Percentiles rank a stretch among this genome's conserved stretches.
phyloP scores from a whole-genome alignment of 2,797 vertebrate genomes.

The Peromyscus attwateri region DNA sequence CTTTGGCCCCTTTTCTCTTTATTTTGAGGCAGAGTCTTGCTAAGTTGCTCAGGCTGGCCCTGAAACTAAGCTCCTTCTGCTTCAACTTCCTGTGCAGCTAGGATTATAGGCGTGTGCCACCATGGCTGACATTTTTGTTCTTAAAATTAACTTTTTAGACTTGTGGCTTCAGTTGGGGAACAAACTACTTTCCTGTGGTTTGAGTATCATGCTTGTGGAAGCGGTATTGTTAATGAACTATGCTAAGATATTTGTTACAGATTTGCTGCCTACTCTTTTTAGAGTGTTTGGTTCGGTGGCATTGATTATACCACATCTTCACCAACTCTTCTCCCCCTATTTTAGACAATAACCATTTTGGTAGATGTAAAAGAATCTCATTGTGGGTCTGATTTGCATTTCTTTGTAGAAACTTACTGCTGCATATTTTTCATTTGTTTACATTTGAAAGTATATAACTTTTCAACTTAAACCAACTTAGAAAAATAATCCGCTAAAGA shows the following conservation, averaged over 20 bases:
- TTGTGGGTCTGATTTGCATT: conserved; percentile 45
- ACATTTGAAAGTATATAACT: not conserved
- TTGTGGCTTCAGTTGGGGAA: conserved; percentile 7
- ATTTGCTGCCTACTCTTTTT: not conserved
- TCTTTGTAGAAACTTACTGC: conserved; percentile 13
- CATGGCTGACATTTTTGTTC: not conserved
- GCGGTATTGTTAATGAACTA: not conserved
- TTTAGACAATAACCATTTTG: not conserved
- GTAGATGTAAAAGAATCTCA: not conserved
- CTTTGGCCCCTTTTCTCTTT: not conserved
- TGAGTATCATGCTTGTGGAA: conserved; percentile 9
- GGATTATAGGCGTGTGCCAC: not conserved
- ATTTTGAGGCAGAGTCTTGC: not conserved
- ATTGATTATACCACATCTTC: not conserved
- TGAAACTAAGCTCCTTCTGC: not conserved
- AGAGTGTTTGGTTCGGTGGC: not conserved
- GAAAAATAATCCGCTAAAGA: not conserved
- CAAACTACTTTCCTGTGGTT: not conserved
- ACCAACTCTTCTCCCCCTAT: not conserved
- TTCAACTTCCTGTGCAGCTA: not conserved
- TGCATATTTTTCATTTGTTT: conserved; percentile 51
- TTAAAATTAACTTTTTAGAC: conserved; percentile 51
- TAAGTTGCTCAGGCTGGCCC: not conserved
- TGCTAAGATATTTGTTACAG: not conserved
- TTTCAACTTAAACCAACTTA: conserved; percentile 37